phyloP scores from a whole-genome alignment of 92 coral and sea anemone genomes.

The Phenganax subtilis region DNA sequence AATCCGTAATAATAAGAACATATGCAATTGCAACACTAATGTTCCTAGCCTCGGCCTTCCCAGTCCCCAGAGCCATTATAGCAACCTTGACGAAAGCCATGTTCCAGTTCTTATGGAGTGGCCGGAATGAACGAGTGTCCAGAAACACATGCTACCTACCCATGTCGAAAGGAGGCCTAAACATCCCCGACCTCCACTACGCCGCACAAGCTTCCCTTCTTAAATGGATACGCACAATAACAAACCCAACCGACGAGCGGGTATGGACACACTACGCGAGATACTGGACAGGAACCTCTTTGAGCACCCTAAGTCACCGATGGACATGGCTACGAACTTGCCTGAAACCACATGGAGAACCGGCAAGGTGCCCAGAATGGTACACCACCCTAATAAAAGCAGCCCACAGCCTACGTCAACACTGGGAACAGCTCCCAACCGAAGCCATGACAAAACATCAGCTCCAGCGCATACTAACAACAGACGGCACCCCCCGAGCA shows the following conservation, averaged over 20 bases:
- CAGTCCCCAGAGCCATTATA: slow-evolving; percentile 36
- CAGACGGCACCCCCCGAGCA: no score
- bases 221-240: no score
- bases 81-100: slow-evolving; percentile 2
- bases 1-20: slow-evolving; percentile 30
- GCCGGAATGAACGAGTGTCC: background rate
- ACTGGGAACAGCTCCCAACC: no score
- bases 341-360: background rate
- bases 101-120: slow-evolving; percentile 24
- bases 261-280: background rate
- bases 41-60: slow-evolving; percentile 43
- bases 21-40: slow-evolving; percentile 39
- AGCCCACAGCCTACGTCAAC: background rate
- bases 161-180: background rate
- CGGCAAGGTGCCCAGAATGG: background rate
- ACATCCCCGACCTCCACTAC: background rate
- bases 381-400: background rate
- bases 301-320: background rate
- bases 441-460: no score
- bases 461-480: no score
- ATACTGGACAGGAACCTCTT: background rate
- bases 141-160: background rate
- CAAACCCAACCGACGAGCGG: background rate
- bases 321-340: background rate
- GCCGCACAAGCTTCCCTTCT: no score